These are phyloP conservation scores for human (Homo sapiens) DNA, from an alignment of 2,113 vertebrate species.

Conservation along the genomic window DNA sequence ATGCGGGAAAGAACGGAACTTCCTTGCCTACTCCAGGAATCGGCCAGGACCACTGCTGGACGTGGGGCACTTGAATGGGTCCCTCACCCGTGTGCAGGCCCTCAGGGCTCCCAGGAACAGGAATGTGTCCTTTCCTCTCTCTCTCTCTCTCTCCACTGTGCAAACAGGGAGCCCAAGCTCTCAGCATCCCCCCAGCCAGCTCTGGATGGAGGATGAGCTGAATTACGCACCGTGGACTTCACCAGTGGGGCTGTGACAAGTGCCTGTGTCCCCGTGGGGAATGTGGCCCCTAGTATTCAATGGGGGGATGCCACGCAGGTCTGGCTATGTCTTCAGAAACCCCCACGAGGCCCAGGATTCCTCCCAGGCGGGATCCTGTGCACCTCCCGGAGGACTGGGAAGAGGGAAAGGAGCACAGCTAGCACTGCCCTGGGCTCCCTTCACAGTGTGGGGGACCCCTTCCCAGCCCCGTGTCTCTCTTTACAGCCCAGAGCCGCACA, in stretches of 20 bases:
- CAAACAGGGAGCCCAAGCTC: neutral
- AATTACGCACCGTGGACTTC: rapidly evolving
- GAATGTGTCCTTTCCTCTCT: neutral
- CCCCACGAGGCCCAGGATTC: neutral
- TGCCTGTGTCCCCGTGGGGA: too few relatives aligned
- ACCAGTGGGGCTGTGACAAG: rapidly evolving
- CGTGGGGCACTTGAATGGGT: neutral
- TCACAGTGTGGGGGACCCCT: too few relatives aligned
- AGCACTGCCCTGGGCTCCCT: neutral
- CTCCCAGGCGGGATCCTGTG: neutral
- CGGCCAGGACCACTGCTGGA: neutral
- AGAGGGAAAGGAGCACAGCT: neutral
- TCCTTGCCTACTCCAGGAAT: neutral
- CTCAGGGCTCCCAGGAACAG: rapidly evolving
- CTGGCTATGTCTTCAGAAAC: neutral
- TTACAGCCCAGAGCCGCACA: neutral
- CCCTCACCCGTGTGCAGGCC: too few relatives aligned
- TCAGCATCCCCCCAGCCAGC: neutral
- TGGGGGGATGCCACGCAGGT: neutral
- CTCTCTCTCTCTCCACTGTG: rapidly evolving
- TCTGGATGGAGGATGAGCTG: neutral
- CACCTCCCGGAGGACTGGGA: neutral
- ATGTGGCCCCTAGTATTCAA: neutral
- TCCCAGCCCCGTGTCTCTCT: too few relatives aligned
- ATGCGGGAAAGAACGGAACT: neutral